These are phyloP conservation scores for Zingel zingel DNA, from an alignment of 2,113 vertebrate genomes.

Conservation along the genomic window DNA sequence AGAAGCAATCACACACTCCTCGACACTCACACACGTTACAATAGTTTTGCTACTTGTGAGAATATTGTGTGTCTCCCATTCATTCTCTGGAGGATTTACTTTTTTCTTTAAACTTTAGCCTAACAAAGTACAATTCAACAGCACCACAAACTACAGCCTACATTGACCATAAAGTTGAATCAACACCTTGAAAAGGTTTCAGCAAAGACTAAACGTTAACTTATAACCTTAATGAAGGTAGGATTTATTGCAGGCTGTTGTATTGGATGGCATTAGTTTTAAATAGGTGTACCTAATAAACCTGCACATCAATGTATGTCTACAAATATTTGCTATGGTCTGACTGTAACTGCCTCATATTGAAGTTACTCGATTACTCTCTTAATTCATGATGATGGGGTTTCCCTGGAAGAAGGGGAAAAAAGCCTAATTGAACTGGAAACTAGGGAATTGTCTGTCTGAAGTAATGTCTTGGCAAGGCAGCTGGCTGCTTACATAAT, in stretches of 20 bases:
- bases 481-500: conserved; percentile 35
- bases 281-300: background rate
- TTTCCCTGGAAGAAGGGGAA: background rate
- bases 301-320: background rate
- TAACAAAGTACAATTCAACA: background rate
- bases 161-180: background rate
- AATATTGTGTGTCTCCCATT: background rate
- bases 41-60: background rate
- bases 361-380: background rate
- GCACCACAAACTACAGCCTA: background rate
- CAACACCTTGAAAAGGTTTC: background rate
- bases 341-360: background rate
- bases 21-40: background rate
- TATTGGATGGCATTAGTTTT: background rate
- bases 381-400: conserved; percentile 1
- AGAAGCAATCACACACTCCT: background rate
- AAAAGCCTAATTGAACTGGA: conserved; percentile 24
- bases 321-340: background rate
- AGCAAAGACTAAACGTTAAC: background rate
- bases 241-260: background rate
- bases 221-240: background rate
- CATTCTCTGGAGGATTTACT: background rate
- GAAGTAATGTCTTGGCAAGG: conserved; percentile 19
- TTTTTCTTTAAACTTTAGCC: too few species aligned
- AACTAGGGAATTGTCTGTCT: conserved; percentile 28